Conservation (phyloP, 2,797 vertebrate species). For the Cetoscarus ocellatus region DNA sequence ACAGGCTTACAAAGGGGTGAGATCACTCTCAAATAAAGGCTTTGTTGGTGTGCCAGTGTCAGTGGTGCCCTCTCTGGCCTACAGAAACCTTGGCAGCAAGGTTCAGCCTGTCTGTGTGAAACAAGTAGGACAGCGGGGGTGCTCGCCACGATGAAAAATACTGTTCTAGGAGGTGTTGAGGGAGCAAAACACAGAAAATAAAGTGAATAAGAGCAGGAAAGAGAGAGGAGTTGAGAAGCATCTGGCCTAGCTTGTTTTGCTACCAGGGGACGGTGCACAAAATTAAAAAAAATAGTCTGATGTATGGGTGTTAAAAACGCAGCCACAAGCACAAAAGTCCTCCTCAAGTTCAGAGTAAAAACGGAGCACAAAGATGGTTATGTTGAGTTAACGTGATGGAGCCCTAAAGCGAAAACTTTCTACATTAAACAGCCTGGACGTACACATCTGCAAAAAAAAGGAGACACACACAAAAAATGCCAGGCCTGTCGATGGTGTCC, state of each 20-base stretch:
- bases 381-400: conserved; percentile 45
- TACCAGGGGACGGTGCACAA: conserved; percentile 56
- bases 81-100: conserved; percentile 72
- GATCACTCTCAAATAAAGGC: conserved; percentile 78
- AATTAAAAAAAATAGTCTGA: conserved; percentile 44
- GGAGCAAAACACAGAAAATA: conserved; percentile 49
- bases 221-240: conserved; percentile 50
- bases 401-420: conserved; percentile 60
- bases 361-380: conserved; percentile 36
- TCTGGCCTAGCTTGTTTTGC: conserved; percentile 66
- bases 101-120: conserved; percentile 66
- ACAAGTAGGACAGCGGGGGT: conserved; percentile 68
- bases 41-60: conserved; percentile 81
- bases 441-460: conserved; percentile 30
- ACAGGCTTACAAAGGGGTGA: conserved; percentile 82
- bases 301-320: conserved; percentile 57
- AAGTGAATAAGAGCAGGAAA: conserved; percentile 51
- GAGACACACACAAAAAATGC: neutral
- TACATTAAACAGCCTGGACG: conserved; percentile 50
- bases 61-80: conserved; percentile 81
- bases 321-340: conserved; percentile 68
- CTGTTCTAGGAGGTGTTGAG: conserved; percentile 56
- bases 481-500: conserved; percentile 63
- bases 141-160: conserved; percentile 61
- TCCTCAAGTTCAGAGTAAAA: conserved; percentile 42